Base-by-base conservation (phyloP, 30 jellyfish, hydroid and myxozoan genomes). In the Aurelia sp. region DNA sequence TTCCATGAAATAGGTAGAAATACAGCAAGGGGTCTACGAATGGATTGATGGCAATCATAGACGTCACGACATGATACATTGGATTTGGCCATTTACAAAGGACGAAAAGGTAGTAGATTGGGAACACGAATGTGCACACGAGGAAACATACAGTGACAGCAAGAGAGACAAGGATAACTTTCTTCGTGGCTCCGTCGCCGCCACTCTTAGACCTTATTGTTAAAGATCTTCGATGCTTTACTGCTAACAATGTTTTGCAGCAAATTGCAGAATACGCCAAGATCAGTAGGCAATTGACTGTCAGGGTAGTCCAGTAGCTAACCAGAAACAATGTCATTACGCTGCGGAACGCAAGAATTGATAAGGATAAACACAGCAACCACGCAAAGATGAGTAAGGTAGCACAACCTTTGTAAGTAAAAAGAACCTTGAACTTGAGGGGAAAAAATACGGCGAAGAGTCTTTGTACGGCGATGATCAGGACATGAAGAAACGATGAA, bases 381-480 rank as follows among this genome's bases (percentile, higher is more conserved):
- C 87, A 76, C 16, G 87, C 63, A 8, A 11, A 35, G 12, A 35
- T 8, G 48, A 76, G 87, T 5, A 76, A 3, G 38, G 60, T 0
- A 5, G 78, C 87, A 55, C 74, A 53, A 13, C 61, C 35, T 47
- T 61, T 76, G 18, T 53, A 12, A 2, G 77, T 59, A 78, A 76
- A 76, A 60, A 51, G 24, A 24, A 63, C 47, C 53, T 76, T 76
- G 87, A 76, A 76, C 12, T n/a, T 17, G 61, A 76, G 31, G 19
- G 87, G 87, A 16, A 33, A 59, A 10, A 76, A 4, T 5, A 76
- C 87, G 52, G 77, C 87, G 55, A 33, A 76, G 4, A 76, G 24
- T 35, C 87, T 76, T 60, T 76, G 87, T 40, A 60, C 22, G 10
- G 87, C 87, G 9, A 76, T 76, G 13, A 76, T 35, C 67, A 60